phyloP scores from a whole-genome alignment of 30 jellyfish, hydroid and myxozoan species.

The Pseudorhiza aurosa region DNA sequence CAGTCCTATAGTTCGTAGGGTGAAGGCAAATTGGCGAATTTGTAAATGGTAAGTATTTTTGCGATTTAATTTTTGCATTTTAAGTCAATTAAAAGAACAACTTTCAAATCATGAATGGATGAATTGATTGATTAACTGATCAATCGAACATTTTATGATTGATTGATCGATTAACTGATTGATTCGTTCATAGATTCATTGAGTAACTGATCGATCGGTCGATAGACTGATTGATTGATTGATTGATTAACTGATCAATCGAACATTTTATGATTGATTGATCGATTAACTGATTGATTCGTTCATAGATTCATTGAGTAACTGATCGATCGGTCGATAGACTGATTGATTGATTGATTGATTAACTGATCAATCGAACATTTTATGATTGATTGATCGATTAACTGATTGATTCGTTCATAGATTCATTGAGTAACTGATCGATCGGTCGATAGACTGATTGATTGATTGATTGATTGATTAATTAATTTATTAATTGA shows the following conservation, averaged over 20 bases:
- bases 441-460: background rate
- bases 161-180: no score
- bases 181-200: no score
- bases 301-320: background rate
- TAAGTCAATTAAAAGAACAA: no score
- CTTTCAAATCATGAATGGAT: no score
- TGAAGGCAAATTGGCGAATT: slow-evolving; percentile 44
- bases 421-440: background rate
- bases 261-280: no score
- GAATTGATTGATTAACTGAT: no score
- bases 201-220: background rate
- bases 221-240: background rate
- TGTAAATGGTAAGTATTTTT: slow-evolving; percentile 76
- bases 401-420: background rate
- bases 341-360: background rate
- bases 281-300: background rate
- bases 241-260: no score
- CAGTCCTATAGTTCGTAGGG: slow-evolving; percentile 47
- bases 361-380: no score
- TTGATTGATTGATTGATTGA: background rate
- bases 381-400: background rate
- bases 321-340: background rate
- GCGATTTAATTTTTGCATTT: no score
- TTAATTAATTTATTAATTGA: no score
- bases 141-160: no score